Conservation (phyloP, 2,797 vertebrate genomes). For the Neostethus bicornis region DNA sequence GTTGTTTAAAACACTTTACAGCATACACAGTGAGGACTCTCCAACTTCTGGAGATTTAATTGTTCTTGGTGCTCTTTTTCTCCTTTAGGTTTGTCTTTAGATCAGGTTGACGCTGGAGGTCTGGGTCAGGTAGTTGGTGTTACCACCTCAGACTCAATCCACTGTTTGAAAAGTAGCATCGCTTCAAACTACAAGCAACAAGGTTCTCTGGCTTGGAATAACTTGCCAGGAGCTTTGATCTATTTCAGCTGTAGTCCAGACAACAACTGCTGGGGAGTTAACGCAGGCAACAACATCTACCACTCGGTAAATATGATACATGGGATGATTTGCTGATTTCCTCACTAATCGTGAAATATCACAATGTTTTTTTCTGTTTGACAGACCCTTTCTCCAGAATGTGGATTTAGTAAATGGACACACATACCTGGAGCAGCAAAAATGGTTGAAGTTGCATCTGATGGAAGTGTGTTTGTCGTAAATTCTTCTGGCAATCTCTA, state of each 20-base stretch:
- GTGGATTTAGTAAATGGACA: accelerated
- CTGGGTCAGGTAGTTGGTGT: conserved; percentile 27
- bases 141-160: accelerated
- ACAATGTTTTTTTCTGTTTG: background rate
- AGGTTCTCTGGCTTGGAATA: background rate
- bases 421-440: accelerated
- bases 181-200: accelerated
- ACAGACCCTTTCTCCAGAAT: background rate
- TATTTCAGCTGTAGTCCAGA: background rate
- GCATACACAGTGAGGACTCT: background rate
- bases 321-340: background rate
- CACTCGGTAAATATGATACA: background rate
- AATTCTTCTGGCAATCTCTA: accelerated
- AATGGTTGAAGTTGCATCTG: background rate
- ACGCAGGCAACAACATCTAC: accelerated
- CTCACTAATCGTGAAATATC: background rate
- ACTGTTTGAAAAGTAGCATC: conserved; percentile 17
- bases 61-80: background rate
- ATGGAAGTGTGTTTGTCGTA: background rate
- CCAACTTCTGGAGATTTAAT: background rate
- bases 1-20: background rate
- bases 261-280: conserved; percentile 2
- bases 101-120: conserved; percentile 60
- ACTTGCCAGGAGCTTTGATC: accelerated
- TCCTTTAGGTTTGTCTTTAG: conserved; percentile 13